Conservation (phyloP, 2,888 invertebrate genomes). For the Cacoxenus indagator region DNA sequence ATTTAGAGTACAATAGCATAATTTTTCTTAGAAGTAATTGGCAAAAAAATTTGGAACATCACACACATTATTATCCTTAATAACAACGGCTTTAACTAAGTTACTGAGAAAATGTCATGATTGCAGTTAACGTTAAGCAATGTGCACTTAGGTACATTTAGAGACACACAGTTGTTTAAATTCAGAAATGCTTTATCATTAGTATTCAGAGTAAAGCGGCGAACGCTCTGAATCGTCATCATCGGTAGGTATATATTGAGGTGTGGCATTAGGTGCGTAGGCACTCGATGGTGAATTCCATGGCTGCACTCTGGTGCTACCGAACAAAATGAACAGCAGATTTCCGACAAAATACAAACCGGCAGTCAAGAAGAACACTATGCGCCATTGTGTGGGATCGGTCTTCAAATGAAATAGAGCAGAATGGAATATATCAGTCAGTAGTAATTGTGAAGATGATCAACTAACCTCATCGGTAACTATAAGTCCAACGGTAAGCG, state of each 20-base stretch:
- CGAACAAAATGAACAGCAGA: constrained; percentile 78
- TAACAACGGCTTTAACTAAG: neutral
- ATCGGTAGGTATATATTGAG: neutral
- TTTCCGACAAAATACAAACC: constrained; percentile 80
- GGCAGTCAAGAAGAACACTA: constrained; percentile 81
- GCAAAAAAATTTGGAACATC: neutral
- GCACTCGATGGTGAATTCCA: constrained; percentile 76
- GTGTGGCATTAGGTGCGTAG: neutral
- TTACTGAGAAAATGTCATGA: neutral
- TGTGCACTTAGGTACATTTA: constrained; percentile 52
- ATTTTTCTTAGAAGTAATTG: neutral
- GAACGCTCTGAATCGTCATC: constrained; percentile 35
- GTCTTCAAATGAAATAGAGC: constrained; percentile 71
- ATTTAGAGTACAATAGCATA: neutral
- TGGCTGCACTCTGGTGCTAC: constrained; percentile 76
- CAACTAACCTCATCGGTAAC: constrained; percentile 74
- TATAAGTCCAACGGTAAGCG: constrained; percentile 74
- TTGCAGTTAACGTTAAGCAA: constrained; percentile 29
- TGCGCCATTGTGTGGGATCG: constrained; percentile 78
- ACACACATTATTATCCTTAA: neutral
- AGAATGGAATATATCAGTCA: neutral
- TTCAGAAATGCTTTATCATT: constrained; percentile 25
- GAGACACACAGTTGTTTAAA: constrained; percentile 23
- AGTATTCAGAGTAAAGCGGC: constrained; percentile 45
- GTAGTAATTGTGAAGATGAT: neutral